Conservation (phyloP, 2,888 invertebrate genomes). For the Erpobdella octoculata region DNA sequence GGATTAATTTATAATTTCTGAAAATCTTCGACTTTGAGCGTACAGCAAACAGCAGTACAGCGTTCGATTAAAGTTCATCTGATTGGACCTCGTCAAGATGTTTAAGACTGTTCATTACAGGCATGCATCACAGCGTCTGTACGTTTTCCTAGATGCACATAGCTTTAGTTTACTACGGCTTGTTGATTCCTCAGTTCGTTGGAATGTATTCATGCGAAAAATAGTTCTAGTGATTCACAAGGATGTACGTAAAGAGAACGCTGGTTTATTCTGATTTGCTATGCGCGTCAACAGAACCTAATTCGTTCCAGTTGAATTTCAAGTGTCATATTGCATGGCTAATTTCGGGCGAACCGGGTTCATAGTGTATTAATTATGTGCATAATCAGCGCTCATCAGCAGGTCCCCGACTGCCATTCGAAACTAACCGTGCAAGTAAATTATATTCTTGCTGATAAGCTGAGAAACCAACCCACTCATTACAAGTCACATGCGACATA, state of each 20-base stretch:
- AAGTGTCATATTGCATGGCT: conserved; percentile 21
- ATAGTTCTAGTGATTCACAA: not conserved
- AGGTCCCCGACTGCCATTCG: not conserved
- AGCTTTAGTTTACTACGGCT: too few species aligned
- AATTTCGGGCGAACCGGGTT: not conserved
- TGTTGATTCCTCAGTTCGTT: conserved; percentile 10
- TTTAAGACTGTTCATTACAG: not conserved
- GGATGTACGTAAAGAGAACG: not conserved
- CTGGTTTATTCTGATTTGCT: not conserved
- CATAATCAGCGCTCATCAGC: conserved; percentile 12
- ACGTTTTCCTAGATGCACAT: conserved; percentile 2
- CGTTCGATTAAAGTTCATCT: not conserved
- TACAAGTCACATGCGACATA: conserved; percentile 1
- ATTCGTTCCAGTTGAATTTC: conserved; percentile 21
- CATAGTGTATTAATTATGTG: not conserved
- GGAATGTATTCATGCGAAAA: conserved; percentile 7
- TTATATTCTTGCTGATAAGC: too few species aligned
- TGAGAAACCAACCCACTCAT: not conserved
- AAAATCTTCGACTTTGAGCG: too few species aligned
- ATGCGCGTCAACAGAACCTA: not conserved
- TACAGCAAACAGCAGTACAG: not conserved
- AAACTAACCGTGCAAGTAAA: not conserved
- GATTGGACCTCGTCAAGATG: not conserved
- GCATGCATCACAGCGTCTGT: conserved; percentile 3
- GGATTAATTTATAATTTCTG: too few species aligned